phyloP scores from a whole-genome alignment of 2,888 invertebrate genomes.

The Leptopterna dolabrata region DNA sequence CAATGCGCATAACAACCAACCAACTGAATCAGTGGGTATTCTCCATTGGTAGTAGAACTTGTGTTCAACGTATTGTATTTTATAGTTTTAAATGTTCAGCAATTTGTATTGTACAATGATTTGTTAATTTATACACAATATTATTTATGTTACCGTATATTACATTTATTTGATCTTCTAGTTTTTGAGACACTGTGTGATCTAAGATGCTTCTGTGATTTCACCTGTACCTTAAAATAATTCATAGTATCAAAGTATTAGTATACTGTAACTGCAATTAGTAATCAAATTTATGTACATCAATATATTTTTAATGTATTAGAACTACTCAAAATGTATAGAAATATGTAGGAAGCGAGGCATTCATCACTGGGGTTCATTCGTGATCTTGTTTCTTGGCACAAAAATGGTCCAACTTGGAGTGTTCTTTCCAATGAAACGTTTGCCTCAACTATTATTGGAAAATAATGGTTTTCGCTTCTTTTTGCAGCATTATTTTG shows the following conservation, averaged over 20 bases:
- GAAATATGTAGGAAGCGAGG: too few species aligned
- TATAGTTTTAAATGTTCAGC: neutral
- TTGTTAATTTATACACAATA: neutral
- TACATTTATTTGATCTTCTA: neutral
- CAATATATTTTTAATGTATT: neutral
- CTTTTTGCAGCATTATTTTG: too few species aligned
- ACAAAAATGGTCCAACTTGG: too few species aligned
- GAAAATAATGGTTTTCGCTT: too few species aligned
- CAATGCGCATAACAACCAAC: too few species aligned
- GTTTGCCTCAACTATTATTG: too few species aligned
- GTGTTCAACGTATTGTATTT: neutral
- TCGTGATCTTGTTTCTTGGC: neutral
- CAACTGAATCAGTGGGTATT: too few species aligned
- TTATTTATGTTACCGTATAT: neutral
- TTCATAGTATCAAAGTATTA: neutral
- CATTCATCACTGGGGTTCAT: too few species aligned
- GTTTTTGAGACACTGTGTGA: slow-evolving; percentile 16
- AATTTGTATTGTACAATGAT: neutral
- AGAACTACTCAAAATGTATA: too few species aligned
- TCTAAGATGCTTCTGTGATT: slow-evolving; percentile 28
- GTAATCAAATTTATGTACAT: neutral
- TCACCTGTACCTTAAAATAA: slow-evolving; percentile 7
- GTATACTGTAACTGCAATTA: neutral
- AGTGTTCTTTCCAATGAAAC: too few species aligned
- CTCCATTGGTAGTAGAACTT: neutral